Evolutionary conservation across 1,140 invertebrate species (phyloP).

Genomic region (Drosophila bocki): DNA sequence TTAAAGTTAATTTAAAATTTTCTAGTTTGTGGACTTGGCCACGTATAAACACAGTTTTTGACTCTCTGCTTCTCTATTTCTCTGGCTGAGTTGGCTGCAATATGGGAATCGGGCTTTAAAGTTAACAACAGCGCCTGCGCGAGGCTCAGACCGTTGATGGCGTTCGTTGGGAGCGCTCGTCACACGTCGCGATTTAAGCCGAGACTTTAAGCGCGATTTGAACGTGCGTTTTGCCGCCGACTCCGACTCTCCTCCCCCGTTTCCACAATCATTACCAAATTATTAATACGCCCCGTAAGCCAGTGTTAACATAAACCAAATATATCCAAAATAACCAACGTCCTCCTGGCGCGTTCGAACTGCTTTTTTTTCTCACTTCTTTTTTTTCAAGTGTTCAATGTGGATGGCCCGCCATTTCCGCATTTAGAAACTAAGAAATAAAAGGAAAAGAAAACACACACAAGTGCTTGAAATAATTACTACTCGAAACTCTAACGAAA

Average conservation of each 20-base stretch:
- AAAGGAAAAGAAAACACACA: conserved; percentile 16
- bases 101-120: conserved; percentile 57
- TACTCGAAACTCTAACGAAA: conserved; percentile 60
- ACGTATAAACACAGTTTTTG: background rate
- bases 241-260: background rate
- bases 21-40: no score
- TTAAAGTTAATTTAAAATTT: no score
- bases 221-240: conserved; percentile 15
- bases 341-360: conserved; percentile 9
- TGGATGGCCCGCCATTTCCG: conserved; percentile 64
- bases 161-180: conserved; percentile 69
- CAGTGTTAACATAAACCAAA: background rate
- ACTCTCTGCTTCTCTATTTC: background rate
- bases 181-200: conserved; percentile 58
- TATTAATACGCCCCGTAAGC: conserved; percentile 8
- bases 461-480: conserved; percentile 43
- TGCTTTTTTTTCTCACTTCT: conserved; percentile 32
- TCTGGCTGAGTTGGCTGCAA: conserved; percentile 3
- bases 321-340: background rate
- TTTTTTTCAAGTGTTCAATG: conserved; percentile 36
- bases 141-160: conserved; percentile 76
- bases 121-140: conserved; percentile 65
- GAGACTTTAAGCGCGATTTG: conserved; percentile 23
- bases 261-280: background rate
- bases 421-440: conserved; percentile 52